phyloP scores from a whole-genome alignment of 2,113 vertebrate genomes.

The Neolamprologus cancellatus region DNA sequence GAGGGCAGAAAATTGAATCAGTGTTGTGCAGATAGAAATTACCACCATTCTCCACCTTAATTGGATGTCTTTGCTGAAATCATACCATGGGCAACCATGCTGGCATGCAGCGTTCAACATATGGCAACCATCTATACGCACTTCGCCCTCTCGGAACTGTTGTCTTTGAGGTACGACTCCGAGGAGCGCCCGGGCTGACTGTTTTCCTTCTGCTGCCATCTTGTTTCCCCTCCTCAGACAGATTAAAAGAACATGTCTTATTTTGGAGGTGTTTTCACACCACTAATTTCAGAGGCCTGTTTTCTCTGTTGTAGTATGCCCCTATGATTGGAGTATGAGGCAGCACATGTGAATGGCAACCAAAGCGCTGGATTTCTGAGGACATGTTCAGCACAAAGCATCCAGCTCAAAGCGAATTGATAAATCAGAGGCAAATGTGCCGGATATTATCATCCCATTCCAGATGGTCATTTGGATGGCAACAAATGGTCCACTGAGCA shows the following conservation, averaged over 20 bases:
- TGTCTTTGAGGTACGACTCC: conserved; percentile 19
- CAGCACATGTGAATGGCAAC: neutral
- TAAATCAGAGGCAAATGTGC: conserved; percentile 51
- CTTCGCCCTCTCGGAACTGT: conserved; percentile 4
- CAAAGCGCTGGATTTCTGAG: neutral
- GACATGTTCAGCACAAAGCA: conserved; percentile 1
- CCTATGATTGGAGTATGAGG: neutral
- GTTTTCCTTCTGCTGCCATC: conserved; percentile 23
- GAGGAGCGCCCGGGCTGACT: neutral
- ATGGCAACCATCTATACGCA: conserved; percentile 49
- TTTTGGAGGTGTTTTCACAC: conserved; percentile 41
- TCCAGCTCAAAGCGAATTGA: conserved; percentile 44
- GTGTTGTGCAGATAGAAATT: conserved; percentile 55
- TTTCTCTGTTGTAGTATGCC: conserved; percentile 6
- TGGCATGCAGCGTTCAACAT: conserved; percentile 51
- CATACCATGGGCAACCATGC: conserved; percentile 42
- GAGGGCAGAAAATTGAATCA: conserved; percentile 68
- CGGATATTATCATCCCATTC: conserved; percentile 62
- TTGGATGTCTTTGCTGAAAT: conserved; percentile 59
- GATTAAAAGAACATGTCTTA: conserved; percentile 33
- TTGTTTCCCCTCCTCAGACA: conserved; percentile 27
- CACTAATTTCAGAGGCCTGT: conserved; percentile 11
- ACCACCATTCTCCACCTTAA: conserved; percentile 60
- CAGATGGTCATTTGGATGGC: conserved; percentile 71
- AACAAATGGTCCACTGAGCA: conserved; percentile 62